phyloP scores from a whole-genome alignment of 2,888 invertebrate genomes.

The Apamea epomidion region DNA sequence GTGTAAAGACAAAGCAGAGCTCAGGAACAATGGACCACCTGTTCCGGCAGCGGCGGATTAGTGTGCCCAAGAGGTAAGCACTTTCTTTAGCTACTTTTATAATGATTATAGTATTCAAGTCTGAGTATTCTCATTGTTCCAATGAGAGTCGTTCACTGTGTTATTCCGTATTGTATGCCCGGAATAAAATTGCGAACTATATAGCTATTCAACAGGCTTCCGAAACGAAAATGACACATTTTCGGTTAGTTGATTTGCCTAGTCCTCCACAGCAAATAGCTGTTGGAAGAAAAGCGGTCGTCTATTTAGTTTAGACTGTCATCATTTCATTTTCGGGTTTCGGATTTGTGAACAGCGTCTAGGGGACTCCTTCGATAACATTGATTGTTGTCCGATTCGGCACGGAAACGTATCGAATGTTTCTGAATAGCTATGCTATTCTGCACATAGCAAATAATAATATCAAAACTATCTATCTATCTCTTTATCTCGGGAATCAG shows the following conservation, averaged over 20 bases:
- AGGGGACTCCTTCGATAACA: neutral
- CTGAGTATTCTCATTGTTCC: conserved; percentile 51
- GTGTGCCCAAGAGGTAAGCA: conserved; percentile 87
- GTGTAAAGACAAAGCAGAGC: conserved; percentile 78
- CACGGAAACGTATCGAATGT: neutral
- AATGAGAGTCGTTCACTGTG: conserved; percentile 37
- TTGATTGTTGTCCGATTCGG: neutral
- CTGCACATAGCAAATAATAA: conserved; percentile 6
- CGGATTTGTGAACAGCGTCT: neutral
- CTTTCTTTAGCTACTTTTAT: conserved; percentile 54
- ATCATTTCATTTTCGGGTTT: neutral
- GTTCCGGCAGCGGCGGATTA: conserved; percentile 88
- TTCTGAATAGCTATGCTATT: neutral
- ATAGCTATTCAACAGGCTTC: neutral
- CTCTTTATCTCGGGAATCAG: conserved; percentile 25
- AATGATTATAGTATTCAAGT: conserved; percentile 55
- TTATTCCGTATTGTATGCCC: conserved; percentile 25
- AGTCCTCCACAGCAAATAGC: neutral
- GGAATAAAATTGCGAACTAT: conserved; percentile 13
- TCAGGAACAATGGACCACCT: conserved; percentile 87
- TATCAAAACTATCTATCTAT: conserved; percentile 21
- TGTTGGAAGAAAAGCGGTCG: neutral
- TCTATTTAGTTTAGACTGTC: neutral
- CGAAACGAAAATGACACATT: neutral
- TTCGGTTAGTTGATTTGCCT: neutral